These are phyloP conservation scores for Eilema griseolum DNA, from an alignment of 2,888 invertebrate genomes.

Conservation along the genomic window DNA sequence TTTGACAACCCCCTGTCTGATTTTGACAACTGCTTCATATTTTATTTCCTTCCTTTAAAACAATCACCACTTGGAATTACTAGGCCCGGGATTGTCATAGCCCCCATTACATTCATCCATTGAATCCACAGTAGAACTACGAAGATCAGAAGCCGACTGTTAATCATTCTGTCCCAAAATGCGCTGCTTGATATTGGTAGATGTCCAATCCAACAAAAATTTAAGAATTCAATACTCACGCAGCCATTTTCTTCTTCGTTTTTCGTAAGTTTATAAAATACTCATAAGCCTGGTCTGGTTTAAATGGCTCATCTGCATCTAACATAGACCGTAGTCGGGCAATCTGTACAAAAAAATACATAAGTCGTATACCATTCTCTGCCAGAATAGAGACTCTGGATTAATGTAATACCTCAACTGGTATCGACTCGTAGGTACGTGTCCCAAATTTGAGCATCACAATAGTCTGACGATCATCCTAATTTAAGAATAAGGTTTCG, in stretches of 20 bases:
- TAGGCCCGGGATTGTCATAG: not conserved
- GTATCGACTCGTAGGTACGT: too few relatives aligned
- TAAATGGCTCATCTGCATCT: conserved; percentile 81
- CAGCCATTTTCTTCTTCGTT: conserved; percentile 64
- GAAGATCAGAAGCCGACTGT: conserved; percentile 2
- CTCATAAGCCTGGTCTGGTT: conserved; percentile 81
- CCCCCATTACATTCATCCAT: conserved; percentile 1
- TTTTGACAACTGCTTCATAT: not conserved
- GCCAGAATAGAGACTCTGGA: not conserved
- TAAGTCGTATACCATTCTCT: too few relatives aligned
- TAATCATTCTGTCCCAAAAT: not conserved
- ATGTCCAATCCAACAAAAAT: not conserved
- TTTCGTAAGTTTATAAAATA: conserved; percentile 77
- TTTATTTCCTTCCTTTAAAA: not conserved
- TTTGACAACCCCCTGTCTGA: not conserved
- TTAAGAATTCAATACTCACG: conserved; percentile 53
- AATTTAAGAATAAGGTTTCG: too few relatives aligned
- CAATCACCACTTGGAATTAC: conserved; percentile 7
- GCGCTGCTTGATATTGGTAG: too few relatives aligned
- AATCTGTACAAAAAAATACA: conserved; percentile 60
- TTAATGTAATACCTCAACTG: too few relatives aligned
- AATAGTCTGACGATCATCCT: too few relatives aligned
- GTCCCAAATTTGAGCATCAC: too few relatives aligned
- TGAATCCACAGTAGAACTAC: not conserved
- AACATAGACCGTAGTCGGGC: conserved; percentile 73